A percentile compares a stretch with the other conserved stretches of the same genome.
Conservation (phyloP, 2,113 vertebrate species). For the Bos taurus region DNA sequence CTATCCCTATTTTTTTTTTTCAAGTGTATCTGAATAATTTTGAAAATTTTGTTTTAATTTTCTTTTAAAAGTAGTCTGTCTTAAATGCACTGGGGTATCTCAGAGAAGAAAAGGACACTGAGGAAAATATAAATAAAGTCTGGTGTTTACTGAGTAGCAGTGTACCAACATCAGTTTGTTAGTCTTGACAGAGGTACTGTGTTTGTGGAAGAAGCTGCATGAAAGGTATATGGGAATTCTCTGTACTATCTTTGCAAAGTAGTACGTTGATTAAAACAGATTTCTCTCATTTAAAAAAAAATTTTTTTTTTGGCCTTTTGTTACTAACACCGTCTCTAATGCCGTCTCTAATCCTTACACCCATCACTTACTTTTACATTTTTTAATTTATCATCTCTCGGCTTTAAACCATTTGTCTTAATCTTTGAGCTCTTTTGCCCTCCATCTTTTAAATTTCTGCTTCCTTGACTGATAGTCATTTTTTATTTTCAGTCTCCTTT, state of each 20-base stretch:
- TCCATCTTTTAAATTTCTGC: not conserved
- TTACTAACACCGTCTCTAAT: not conserved
- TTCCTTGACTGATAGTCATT: not conserved
- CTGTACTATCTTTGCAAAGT: not conserved
- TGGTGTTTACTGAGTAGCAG: not conserved
- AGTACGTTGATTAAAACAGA: not conserved
- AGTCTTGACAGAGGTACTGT: not conserved
- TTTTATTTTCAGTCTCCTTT: not conserved
- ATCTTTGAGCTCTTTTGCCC: not conserved
- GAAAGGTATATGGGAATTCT: not conserved
- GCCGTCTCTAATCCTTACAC: not conserved
- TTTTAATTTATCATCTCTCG: not conserved
- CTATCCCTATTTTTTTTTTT: not conserved
- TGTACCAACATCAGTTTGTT: not conserved
- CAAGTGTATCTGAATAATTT: not conserved
- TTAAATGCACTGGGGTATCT: not conserved
- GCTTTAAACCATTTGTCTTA: not conserved
- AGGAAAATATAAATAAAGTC: not conserved
- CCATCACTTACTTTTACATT: not conserved
- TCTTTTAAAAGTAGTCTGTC: not conserved
- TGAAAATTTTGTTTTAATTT: not conserved
- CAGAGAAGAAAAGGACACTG: not conserved
- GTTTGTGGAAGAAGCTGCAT: not conserved
- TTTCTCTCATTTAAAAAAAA: not conserved
- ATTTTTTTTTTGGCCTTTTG: not conserved